Percentiles rank a stretch among this genome's conserved stretches.
Evolutionary conservation across 2,113 vertebrate genomes (phyloP).

Genomic region (Rhinichthys klamathensis): DNA sequence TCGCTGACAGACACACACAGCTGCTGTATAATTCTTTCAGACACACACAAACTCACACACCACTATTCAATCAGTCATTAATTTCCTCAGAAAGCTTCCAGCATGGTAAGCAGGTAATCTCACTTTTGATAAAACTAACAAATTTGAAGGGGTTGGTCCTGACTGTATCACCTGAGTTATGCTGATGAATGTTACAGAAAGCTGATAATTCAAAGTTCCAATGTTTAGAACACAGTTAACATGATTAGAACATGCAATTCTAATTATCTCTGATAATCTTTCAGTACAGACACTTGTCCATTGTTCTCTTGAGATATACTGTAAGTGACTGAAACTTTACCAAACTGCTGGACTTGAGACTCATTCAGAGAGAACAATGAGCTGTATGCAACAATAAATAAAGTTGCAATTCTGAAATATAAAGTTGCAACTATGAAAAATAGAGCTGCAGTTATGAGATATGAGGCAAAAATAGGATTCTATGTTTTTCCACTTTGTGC

Average conservation of each 20-base stretch:
- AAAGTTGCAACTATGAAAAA: neutral
- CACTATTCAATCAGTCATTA: neutral
- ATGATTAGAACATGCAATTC: neutral
- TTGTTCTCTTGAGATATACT: neutral
- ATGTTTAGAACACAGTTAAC: neutral
- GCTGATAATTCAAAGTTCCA: neutral
- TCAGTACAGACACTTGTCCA: neutral
- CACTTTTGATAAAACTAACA: neutral
- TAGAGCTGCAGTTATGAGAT: neutral
- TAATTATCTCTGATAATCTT: neutral
- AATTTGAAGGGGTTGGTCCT: neutral
- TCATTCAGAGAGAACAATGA: neutral
- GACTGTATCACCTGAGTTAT: neutral
- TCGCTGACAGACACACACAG: constrained; percentile 72
- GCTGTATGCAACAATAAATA: neutral
- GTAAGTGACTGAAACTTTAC: neutral
- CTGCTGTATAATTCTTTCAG: constrained; percentile 65
- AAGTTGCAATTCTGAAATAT: neutral
- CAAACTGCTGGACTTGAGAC: neutral
- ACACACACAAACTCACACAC: constrained; percentile 51
- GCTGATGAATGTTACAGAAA: neutral
- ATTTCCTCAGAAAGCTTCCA: neutral
- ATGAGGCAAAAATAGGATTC: neutral
- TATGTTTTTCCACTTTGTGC: neutral
- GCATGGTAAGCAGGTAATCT: neutral